Evolutionary conservation across 2,888 invertebrate species (phyloP).

Genomic region (Epistrophe eligans): DNA sequence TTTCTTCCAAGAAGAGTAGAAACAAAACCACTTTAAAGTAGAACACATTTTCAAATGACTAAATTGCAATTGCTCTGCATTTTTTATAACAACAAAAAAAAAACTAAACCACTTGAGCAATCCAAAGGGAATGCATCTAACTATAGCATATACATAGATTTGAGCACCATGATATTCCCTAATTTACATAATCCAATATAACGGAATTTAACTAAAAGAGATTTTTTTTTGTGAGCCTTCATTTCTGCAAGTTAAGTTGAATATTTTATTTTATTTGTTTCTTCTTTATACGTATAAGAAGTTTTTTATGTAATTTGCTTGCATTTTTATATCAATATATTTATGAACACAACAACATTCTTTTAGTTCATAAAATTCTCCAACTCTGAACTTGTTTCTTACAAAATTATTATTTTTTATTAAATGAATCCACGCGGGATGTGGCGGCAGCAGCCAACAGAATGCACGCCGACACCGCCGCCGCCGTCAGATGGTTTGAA

Average conservation of each 20-base stretch:
- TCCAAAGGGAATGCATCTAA: conserved; percentile 49
- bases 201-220: conserved; percentile 23
- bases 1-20: background rate
- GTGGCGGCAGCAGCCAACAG: conserved; percentile 6
- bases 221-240: background rate
- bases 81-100: background rate
- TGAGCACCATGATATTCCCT: background rate
- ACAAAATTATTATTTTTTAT: conserved; percentile 51
- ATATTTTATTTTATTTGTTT: conserved; percentile 2
- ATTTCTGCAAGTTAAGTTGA: conserved; percentile 3
- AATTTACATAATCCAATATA: conserved; percentile 69
- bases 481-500: conserved; percentile 55
- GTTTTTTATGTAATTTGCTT: conserved; percentile 44
- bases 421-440: conserved; percentile 25
- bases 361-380: conserved; percentile 41
- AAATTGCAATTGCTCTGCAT: conserved; percentile 33
- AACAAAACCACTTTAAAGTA: background rate
- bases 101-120: background rate
- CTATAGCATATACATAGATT: background rate
- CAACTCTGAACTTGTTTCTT: conserved; percentile 2
- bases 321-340: conserved; percentile 51
- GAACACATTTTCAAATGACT: conserved; percentile 40
- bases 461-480: too few relatives aligned
- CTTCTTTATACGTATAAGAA: background rate
- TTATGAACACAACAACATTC: conserved; percentile 32